Evolutionary conservation across 1,140 invertebrate species (phyloP), one percentile per base, ranked within the genome.

Genomic region (Himalopsyche phryganea): DNA sequence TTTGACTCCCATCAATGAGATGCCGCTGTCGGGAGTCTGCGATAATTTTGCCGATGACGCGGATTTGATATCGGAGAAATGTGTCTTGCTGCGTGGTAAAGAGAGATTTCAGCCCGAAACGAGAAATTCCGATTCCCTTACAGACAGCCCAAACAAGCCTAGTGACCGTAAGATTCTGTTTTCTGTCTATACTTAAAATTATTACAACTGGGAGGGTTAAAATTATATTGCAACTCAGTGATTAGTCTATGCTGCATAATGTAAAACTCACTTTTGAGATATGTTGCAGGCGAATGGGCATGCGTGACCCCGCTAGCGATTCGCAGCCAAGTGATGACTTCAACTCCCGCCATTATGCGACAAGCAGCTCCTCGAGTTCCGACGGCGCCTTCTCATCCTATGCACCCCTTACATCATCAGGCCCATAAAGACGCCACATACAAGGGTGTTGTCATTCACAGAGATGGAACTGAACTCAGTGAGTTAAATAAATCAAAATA

Each of bases 1-100:
- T 51, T 61, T 78, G 36, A 78, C 76, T 18, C 76, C 76, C 0
- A 78, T 78, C 6, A 78, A 78, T 17, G 76, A 78, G 55, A 75
- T 78, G 75, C 76, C 76, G 2, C 71, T 73, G 0, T 71, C 76
- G 0, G 72, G 72, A 1, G 72, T 48, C 7, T 58, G 50, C 10
- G 63, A 65, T 9, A 47, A 50, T 6, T 53, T 58, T 6, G 38
- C 56, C 7, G 55, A 61, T 44, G 63, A 61, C 36, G 32, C 59
- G 3, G 54, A 65, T 19, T 14, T 55, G 17, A 10, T 58, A 4
- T 61, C 55, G 6, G 59, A 65, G 14, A 65, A 58, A 38, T 47
- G 54, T 32, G 32, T 61, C 11, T 38, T 54, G 10, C 33, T 55
- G 10, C 58, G 59, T 47, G 23, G 46, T 42, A 18, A 45, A 9